Conservation (phyloP, 1,140 invertebrate genomes). For the Tetraneura akinire region DNA sequence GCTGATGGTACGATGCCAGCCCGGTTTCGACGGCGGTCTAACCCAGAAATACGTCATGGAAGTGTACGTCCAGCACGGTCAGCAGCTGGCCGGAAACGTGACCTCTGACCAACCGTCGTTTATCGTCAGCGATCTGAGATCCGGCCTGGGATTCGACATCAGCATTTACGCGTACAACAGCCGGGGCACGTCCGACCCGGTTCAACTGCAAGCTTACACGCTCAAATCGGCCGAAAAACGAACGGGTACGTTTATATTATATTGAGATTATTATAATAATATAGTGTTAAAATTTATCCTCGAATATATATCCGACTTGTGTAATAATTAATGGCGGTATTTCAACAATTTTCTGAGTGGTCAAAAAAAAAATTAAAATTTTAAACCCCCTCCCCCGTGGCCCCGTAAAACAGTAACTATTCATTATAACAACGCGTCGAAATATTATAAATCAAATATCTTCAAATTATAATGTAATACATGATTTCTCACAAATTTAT, state of each 20-base stretch:
- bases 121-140: constrained; percentile 66
- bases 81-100: constrained; percentile 61
- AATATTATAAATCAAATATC: no score
- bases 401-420: no score
- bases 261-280: background rate
- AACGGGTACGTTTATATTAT: constrained; percentile 64
- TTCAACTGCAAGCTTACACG: constrained; percentile 65
- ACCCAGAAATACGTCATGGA: constrained; percentile 76
- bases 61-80: constrained; percentile 61
- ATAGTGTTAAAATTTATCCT: no score
- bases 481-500: no score
- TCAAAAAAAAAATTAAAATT: no score
- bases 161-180: constrained; percentile 73
- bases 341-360: no score
- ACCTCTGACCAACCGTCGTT: constrained; percentile 67
- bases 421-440: no score
- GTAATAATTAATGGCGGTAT: no score
- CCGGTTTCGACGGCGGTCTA: constrained; percentile 72
- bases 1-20: constrained; percentile 64
- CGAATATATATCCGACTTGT: no score
- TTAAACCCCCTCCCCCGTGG: no score
- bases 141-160: constrained; percentile 69
- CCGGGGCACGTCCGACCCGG: constrained; percentile 65
- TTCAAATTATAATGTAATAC: no score
- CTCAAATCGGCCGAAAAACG: constrained; percentile 77